Conservation (phyloP, 2,113 vertebrate genomes). For the Chaetodon auriga region DNA sequence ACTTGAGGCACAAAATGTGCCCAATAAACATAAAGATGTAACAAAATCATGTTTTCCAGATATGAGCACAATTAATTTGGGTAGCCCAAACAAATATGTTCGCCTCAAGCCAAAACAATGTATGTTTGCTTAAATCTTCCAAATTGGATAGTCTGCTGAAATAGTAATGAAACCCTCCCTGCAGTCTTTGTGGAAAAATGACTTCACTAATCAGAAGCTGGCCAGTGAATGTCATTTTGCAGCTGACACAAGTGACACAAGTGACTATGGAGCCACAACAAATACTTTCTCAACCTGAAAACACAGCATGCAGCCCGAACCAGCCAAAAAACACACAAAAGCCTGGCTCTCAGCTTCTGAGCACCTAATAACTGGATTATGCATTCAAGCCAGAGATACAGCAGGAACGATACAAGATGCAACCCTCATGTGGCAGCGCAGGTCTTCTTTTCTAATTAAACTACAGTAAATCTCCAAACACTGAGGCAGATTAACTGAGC, state of each 20-base stretch:
- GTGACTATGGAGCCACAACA: not conserved
- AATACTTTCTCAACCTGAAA: not conserved
- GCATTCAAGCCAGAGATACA: constrained; percentile 2
- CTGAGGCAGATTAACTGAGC: constrained; percentile 3
- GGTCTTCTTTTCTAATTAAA: constrained; percentile 23
- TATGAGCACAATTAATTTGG: not conserved
- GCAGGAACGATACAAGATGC: not conserved
- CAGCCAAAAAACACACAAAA: constrained; percentile 3
- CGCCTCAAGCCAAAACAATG: not conserved
- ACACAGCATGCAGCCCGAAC: not conserved
- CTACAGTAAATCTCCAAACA: not conserved
- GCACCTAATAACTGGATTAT: constrained; percentile 7
- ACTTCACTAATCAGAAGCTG: not conserved
- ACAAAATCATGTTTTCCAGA: not conserved
- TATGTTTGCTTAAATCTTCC: not conserved
- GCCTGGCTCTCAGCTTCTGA: not conserved
- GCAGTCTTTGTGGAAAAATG: not conserved
- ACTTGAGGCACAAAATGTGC: not conserved
- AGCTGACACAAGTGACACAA: not conserved
- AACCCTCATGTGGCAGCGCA: not conserved
- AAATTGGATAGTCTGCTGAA: not conserved
- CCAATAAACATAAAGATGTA: not conserved
- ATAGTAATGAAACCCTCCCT: not conserved
- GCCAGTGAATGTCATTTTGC: not conserved
- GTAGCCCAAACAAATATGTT: not conserved